Base-by-base conservation (phyloP, 1,140 invertebrate genomes). In the Diorhabda elongata region DNA sequence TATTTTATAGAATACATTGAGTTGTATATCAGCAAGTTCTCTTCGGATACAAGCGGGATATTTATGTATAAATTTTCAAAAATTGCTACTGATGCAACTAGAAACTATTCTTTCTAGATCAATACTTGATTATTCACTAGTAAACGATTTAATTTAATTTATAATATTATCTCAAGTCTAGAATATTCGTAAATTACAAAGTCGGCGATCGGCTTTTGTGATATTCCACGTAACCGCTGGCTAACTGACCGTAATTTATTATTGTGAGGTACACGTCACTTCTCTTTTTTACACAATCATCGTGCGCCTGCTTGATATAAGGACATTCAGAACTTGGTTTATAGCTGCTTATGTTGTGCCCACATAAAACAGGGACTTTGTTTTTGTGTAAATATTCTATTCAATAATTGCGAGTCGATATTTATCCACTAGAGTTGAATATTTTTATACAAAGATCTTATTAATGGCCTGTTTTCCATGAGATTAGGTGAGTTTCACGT, bases 121-220 rank as follows among this genome's bases (percentile, higher is more conserved):
- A 52, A n/a, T 52, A n/a, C 47, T 52, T 60, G 65, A 60, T 67
- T 44, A 43, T 67, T 60, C 43, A 67, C 60, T 42, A 58, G 61
- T 42, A 47, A 56, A 61, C 59, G 56, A 68, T 62, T 68, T 68
- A 63, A 68, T 68, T 68, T 68, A 68, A 68, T 68, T 68, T 68
- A 68, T 68, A 68, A 61, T 68, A 63, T 58, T 43, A 68, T 68
- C 67, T 44, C 58, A 62, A 60, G 67, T 62, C 67, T 58, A 42
- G 67, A 63, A 68, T 44, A 68, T 67, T 71, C 66, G 66, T 71
- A 71, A 71, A 71, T 71, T 71, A 68, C 66, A 68, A 57, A 68
- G 67, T 62, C 70, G 70, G 70, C 70, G 70, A 71, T 71, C 67
- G 66, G 11, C 67, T 68, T 68, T 68, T 68, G 67, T 68, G 70